Base-by-base conservation (phyloP, 2,113 vertebrate species). In the Trematomus loennbergii region DNA sequence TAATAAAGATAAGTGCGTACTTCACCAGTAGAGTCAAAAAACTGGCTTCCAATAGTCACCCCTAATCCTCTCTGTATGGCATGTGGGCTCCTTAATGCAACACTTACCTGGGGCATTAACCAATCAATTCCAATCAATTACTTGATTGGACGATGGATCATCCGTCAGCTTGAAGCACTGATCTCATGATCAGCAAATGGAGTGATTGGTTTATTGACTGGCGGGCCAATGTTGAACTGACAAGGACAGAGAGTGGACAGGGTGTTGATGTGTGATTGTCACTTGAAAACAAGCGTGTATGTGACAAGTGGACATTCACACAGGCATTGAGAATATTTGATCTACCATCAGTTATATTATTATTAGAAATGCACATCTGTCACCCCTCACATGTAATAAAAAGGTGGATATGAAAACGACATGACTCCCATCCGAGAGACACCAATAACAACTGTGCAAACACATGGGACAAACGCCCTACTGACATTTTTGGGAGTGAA, bases 91-190 rank as follows among this genome's bases (percentile, higher is more conserved):
- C 70, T 78, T 58, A 78, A 86, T 79, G 5, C 82, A 77, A 60
- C 63, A 54, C 67, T 46, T 67, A 46, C 48, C n/a, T 8, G 46
- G 16, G 60, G 68, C 61, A 36, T 84, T 62, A 75, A 25, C 45
- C 12, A 75, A 69, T 92, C 71, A 66, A 77, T 84, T 20, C 0
- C 53, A 54, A 55, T 87, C 63, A 78, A 72, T 84, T 29, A 61
- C 57, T 48, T 61, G 40, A 84, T 54, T n/a, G 43, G 10, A 2
- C 0, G 5, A 78, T 66, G 6, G 76, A 83, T 67, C 11, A 3
- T 18, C 71, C 75, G 73, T 86, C 87, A 78, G 55, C 59, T 43
- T 3, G 8, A 59, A 25, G 81, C 65, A 22, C 55, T 43, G 72
- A 77, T 85, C 61, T 65, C 18, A 54, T 78, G 78, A 85, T 79